Base-by-base conservation (phyloP, 2,797 vertebrate species). In the Alcedo quadribrachys region DNA sequence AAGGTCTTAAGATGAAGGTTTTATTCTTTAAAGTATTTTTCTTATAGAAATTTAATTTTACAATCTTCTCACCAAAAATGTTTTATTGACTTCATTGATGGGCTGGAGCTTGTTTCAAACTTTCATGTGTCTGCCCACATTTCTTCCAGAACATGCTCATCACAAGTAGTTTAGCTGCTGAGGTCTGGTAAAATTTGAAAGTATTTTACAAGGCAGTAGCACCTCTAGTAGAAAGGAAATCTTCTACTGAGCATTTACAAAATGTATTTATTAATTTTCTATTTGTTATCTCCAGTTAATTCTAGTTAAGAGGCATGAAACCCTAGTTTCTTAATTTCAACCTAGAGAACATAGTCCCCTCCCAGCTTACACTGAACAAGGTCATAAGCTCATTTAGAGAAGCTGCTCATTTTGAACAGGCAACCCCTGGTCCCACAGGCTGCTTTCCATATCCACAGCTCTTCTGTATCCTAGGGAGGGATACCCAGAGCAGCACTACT, bases 321-420 rank as follows among this genome's bases (percentile, higher is more conserved):
- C 8, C 25, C 14, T 22, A 3, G 37, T 62, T 58, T 81, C 33
- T 66, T 81, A 27, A 12, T 85, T 89, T 75, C 21, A 78, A 7
- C 4, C 11, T 55, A n/a, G 9, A 53, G 27, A 45, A 40, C 8
- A 45, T 2, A 19, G 2, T 30, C 7, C 13, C 0, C 46, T 58
- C 40, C 2, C 15, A 30, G 3, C 37, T 67, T 69, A 53, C 2
- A 1, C 7, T 63, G 60, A 51, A 24, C 20, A 33, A 21, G 9
- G 13, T 50, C 17, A 12, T 20, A n/a, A n/a, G 3, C 46, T 75
- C 71, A 28, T 46, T 66, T 73, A 62, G 60, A 37, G 80, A 78
- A 65, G 5, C 19, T 55, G 27, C 2, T 78, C 0, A 1, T 81
- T 80, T 73, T 80, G 46, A 69, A 91, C 69, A 37, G 12, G 32